Base-by-base conservation (phyloP, 2,888 invertebrate species). In the Eudasyphora cyanicolor region DNA sequence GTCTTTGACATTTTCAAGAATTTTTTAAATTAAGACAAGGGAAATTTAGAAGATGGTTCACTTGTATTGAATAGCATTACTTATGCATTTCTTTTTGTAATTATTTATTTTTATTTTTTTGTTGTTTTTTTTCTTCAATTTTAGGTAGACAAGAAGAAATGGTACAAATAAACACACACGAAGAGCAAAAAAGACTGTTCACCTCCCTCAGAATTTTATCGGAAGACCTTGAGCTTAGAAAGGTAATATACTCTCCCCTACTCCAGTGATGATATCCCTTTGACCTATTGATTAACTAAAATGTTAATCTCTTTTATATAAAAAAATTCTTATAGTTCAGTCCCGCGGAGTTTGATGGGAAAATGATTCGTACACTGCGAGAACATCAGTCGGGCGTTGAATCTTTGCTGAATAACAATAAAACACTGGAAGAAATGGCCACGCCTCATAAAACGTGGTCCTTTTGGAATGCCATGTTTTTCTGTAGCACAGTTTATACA, bases 381-480 rank as follows among this genome's bases (percentile, higher is more conserved):
- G 90, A 92, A 0, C 95, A 95, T 88, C 95, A 95, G 85, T 92
- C 93, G 21, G 93, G 92, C 17, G 82, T 92, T 0, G 86, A 88
- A 1, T 86, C 89, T 0, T 82, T 91, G 0, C 35, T 91, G 3
- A 86, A 86, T 19, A 86, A 62, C 32, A 88, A 88, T 49, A 86
- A 87, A 57, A 88, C 88, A 0, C 29, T 87, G 0, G 85, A 88
- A 14, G 88, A 90, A 67, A 76, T 89, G 60, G 85, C 87, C 24
- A 51, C 81, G 1, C 92, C 93, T 86, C 93, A 93, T 78, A 93
- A 93, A 84, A 93, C 93, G 0, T 97, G 97, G 97, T 94, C 95
- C 0, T 96, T 97, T 90, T 96, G 96, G 95, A 97, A 97, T 89
- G 94, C 97, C 0, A 94, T 97, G 92, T 97, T 97, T 88, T 97